Conservation (phyloP, 2,888 invertebrate genomes). For the Zootermopsis nevadensis region DNA sequence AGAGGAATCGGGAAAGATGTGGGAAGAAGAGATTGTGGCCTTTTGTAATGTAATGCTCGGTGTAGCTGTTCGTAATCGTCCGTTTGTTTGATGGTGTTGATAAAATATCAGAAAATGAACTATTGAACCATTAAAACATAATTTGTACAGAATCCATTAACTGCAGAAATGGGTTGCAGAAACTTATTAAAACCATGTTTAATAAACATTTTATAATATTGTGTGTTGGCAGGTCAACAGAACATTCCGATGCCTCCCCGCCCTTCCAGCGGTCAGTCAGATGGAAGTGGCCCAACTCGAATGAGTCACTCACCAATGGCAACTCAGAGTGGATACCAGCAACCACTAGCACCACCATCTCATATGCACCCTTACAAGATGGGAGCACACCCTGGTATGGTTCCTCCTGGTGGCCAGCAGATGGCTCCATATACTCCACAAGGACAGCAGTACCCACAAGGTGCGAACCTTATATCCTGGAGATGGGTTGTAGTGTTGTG, state of each 20-base stretch:
- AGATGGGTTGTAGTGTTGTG: too few relatives aligned
- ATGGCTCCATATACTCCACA: slow-evolving; percentile 69
- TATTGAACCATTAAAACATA: too few relatives aligned
- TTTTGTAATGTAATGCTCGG: too few relatives aligned
- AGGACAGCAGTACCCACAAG: slow-evolving; percentile 69
- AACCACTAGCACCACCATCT: slow-evolving; percentile 70
- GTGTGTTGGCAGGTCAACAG: slow-evolving; percentile 76
- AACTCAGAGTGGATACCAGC: slow-evolving; percentile 71
- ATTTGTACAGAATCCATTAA: neutral
- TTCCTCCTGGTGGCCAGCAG: slow-evolving; percentile 65
- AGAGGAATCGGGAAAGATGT: too few relatives aligned
- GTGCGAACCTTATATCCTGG: slow-evolving; percentile 57
- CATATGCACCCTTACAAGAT: slow-evolving; percentile 74
- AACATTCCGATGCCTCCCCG: slow-evolving; percentile 96
- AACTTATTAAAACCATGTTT: neutral
- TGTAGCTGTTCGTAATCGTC: too few relatives aligned
- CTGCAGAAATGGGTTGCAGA: neutral
- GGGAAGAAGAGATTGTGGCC: too few relatives aligned
- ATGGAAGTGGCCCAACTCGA: slow-evolving; percentile 71
- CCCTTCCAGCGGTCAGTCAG: slow-evolving; percentile 87
- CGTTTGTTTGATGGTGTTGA: too few relatives aligned
- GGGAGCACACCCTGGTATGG: slow-evolving; percentile 56
- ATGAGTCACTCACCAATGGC: slow-evolving; percentile 80
- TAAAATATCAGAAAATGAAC: too few relatives aligned
- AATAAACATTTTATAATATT: neutral